A percentile compares a stretch with the other conserved stretches of the same genome.
These are phyloP conservation scores for Artibeus lituratus DNA, from an alignment of 2,797 vertebrate species.

Conservation along the genomic window DNA sequence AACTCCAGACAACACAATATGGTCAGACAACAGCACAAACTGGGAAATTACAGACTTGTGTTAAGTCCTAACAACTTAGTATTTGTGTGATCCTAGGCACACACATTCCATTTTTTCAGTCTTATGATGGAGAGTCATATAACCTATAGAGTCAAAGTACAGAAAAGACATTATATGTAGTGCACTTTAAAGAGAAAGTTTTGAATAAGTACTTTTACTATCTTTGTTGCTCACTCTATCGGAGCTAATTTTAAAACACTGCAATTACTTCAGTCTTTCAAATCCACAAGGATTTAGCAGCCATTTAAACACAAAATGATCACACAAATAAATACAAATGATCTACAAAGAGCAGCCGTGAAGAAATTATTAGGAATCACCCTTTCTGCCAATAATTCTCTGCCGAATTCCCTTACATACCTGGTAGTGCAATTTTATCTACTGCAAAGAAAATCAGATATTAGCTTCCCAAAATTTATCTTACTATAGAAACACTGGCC, in stretches of 20 bases:
- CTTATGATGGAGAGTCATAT: background rate
- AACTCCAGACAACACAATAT: background rate
- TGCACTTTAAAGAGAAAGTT: background rate
- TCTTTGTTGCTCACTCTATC: background rate
- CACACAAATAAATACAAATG: background rate
- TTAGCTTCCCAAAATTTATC: background rate
- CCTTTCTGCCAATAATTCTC: background rate
- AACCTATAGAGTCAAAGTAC: background rate
- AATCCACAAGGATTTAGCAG: background rate
- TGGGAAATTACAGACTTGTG: background rate
- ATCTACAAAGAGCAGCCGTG: background rate
- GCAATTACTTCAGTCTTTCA: background rate
- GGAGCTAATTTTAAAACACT: background rate
- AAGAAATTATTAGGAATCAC: background rate
- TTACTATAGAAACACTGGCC: background rate
- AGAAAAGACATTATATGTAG: background rate
- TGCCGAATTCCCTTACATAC: background rate
- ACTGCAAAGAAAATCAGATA: background rate
- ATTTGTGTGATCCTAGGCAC: background rate
- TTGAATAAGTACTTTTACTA: background rate
- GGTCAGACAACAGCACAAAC: background rate
- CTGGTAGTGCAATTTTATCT: background rate
- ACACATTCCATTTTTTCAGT: background rate
- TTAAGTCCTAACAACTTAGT: background rate
- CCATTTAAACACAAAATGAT: constrained; percentile 10